Conservation (phyloP, 2,888 invertebrate genomes). For the Trimorus sp. region DNA sequence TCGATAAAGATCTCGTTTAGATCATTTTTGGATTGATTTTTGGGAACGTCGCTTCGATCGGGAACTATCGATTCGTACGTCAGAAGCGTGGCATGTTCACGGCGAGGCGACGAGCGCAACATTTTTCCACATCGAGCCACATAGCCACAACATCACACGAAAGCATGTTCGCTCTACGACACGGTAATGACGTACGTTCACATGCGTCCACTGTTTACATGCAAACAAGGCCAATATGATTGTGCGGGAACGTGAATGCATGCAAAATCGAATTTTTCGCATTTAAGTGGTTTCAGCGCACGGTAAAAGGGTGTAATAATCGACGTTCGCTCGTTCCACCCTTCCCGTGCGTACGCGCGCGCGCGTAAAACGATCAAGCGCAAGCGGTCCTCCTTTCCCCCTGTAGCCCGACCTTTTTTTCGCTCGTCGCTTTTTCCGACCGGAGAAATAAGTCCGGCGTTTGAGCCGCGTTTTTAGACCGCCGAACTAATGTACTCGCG, state of each 20-base stretch:
- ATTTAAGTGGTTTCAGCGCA: conserved; percentile 72
- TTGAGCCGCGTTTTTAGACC: too few relatives aligned
- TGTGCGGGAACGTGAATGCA: conserved; percentile 68
- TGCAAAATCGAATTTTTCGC: conserved; percentile 73
- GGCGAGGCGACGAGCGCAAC: conserved; percentile 64
- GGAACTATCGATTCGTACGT: conserved; percentile 29
- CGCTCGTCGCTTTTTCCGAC: conserved; percentile 15
- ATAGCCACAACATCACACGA: conserved; percentile 61
- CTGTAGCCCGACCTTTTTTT: not conserved
- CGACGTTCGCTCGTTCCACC: conserved; percentile 62
- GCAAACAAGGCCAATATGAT: conserved; percentile 73
- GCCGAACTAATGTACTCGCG: too few relatives aligned
- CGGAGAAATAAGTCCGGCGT: too few relatives aligned
- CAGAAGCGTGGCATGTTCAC: conserved; percentile 54
- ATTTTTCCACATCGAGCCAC: conserved; percentile 58
- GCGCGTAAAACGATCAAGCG: conserved; percentile 50
- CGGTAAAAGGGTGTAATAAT: conserved; percentile 72
- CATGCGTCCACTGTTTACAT: conserved; percentile 74
- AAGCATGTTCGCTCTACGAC: conserved; percentile 62
- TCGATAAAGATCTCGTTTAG: too few relatives aligned
- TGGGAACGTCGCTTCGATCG: too few relatives aligned
- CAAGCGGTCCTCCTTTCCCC: not conserved
- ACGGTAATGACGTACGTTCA: conserved; percentile 65
- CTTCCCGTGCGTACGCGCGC: conserved; percentile 57
- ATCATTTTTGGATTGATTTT: too few relatives aligned